phyloP scores from a whole-genome alignment of 2,113 vertebrate species.

The Ondatra zibethicus region DNA sequence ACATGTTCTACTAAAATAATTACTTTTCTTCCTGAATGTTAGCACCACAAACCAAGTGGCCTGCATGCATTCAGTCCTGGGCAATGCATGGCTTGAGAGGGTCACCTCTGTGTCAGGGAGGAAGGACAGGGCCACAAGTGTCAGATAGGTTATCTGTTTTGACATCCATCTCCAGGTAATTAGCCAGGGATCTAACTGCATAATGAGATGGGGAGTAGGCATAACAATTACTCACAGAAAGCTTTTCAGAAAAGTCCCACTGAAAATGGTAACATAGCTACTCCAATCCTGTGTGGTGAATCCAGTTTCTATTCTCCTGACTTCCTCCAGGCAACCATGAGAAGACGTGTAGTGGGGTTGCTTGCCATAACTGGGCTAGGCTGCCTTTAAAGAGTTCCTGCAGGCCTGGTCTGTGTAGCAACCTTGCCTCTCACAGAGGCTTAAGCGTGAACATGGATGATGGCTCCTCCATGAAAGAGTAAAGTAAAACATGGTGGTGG shows the following conservation, averaged over 20 bases:
- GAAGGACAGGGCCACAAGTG: constrained; percentile 52
- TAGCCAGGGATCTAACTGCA: constrained; percentile 79
- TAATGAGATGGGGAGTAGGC: constrained; percentile 73
- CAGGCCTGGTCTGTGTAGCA: background rate
- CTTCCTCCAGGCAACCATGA: fast-evolving
- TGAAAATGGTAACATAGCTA: constrained; percentile 53
- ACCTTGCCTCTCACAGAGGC: background rate
- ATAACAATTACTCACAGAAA: constrained; percentile 60
- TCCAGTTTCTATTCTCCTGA: background rate
- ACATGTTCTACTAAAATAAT: constrained; percentile 54
- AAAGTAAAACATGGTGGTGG: no score
- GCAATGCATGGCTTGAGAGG: background rate
- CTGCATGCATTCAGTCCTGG: background rate
- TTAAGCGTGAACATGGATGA: background rate
- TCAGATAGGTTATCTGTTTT: constrained; percentile 75
- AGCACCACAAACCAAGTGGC: background rate
- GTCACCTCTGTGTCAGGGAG: background rate
- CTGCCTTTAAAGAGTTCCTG: background rate
- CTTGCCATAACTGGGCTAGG: background rate
- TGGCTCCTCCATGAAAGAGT: background rate
- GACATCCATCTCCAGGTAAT: constrained; percentile 81
- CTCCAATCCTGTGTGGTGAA: background rate
- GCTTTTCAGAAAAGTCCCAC: constrained; percentile 28
- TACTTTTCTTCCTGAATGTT: constrained; percentile 64
- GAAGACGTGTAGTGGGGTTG: background rate